Percentiles rank a stretch among this genome's conserved stretches.
These are phyloP conservation scores for Microcebus murinus DNA, from an alignment of 2,113 vertebrate genomes.

Conservation along the genomic window DNA sequence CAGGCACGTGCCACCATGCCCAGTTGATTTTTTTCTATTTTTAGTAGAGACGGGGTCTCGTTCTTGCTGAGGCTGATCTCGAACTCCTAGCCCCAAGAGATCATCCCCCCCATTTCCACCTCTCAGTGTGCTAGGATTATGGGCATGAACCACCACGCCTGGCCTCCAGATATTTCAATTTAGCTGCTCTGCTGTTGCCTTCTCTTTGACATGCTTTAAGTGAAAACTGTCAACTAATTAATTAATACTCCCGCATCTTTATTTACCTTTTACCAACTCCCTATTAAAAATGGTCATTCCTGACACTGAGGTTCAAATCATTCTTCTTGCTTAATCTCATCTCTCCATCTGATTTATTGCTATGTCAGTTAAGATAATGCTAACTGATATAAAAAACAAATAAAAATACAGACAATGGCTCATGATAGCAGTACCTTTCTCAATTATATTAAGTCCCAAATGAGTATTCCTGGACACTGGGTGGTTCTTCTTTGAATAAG, in stretches of 20 bases:
- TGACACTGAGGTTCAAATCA: neutral
- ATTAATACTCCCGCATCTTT: neutral
- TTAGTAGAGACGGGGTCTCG: too few relatives aligned
- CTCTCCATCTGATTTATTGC: neutral
- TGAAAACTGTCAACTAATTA: neutral
- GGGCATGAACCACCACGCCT: too few relatives aligned
- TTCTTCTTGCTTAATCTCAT: neutral
- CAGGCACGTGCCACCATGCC: too few relatives aligned
- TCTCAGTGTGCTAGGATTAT: too few relatives aligned
- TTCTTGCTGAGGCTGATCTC: too few relatives aligned
- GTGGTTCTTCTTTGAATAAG: neutral
- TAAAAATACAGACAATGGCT: neutral
- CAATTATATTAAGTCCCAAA: neutral
- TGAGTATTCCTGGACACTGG: neutral
- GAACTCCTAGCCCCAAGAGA: too few relatives aligned
- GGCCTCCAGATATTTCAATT: neutral
- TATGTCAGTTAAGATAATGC: neutral
- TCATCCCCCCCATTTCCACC: too few relatives aligned
- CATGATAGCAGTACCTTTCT: neutral
- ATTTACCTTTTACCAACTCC: neutral
- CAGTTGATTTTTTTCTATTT: too few relatives aligned
- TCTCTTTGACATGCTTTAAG: neutral
- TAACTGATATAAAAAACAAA: neutral
- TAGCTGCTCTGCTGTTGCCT: neutral
- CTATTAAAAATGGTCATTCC: neutral